phyloP scores from a whole-genome alignment of 1,140 invertebrate species.

The Cydia amplana region DNA sequence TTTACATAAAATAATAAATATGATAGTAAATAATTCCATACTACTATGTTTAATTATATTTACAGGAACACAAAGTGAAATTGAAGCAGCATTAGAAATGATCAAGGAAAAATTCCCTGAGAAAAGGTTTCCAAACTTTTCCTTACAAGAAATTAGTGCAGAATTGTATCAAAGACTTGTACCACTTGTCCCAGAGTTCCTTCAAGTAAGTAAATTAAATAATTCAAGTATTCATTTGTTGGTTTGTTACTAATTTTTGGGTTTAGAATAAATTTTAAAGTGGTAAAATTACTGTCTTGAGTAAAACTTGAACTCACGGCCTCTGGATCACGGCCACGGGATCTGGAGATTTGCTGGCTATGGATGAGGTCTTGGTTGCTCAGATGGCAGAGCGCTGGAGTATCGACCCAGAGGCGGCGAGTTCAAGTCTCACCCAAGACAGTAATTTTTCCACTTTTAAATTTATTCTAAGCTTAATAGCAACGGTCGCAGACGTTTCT shows the following conservation, averaged over 20 bases:
- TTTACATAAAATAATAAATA: background rate
- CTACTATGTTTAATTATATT: constrained; percentile 14
- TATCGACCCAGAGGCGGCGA: no score
- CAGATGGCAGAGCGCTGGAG: no score
- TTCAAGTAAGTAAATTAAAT: constrained; percentile 81
- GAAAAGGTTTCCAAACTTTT: constrained; percentile 88
- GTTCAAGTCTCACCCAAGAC: no score
- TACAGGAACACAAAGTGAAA: constrained; percentile 84
- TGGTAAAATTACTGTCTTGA: no score
- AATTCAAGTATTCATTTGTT: background rate
- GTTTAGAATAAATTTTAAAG: no score
- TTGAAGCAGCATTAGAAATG: constrained; percentile 89
- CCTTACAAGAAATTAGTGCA: constrained; percentile 87
- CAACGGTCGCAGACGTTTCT: no score
- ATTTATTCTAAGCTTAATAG: no score
- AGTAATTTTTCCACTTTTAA: no score
- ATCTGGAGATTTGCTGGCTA: no score
- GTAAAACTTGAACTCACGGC: no score
- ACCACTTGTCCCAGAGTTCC: constrained; percentile 81
- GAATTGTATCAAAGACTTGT: constrained; percentile 80
- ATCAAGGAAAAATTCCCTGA: constrained; percentile 91
- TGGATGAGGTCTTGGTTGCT: no score
- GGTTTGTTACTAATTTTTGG: background rate
- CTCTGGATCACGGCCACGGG: no score
- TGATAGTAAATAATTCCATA: constrained; percentile 23